These are phyloP conservation scores for Myotis lucifugus DNA, from an alignment of 2,113 vertebrate species.

Conservation along the genomic window DNA sequence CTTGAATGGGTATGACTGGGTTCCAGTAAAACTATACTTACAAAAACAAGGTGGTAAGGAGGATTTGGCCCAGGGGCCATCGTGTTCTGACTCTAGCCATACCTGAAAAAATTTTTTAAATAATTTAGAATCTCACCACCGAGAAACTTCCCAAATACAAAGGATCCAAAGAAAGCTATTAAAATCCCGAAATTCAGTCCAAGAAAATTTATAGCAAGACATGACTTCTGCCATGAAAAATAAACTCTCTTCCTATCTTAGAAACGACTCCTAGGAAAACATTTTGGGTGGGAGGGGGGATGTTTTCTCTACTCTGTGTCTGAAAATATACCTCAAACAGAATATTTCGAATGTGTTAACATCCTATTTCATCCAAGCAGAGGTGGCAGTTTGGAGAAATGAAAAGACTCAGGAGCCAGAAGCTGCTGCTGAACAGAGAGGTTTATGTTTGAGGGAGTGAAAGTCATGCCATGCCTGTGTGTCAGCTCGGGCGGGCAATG, in stretches of 20 bases:
- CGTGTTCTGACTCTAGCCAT: background rate
- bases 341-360: slow-evolving; percentile 36
- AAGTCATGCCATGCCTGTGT: background rate
- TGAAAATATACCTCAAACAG: slow-evolving; percentile 45
- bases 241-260: slow-evolving; percentile 33
- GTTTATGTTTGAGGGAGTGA: slow-evolving; percentile 35
- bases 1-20: background rate
- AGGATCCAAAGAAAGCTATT: background rate
- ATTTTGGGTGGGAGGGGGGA: background rate
- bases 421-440: slow-evolving; percentile 51
- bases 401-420: background rate
- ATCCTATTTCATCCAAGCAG: slow-evolving; percentile 27
- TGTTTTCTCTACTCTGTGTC: slow-evolving; percentile 24
- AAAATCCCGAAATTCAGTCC: slow-evolving; percentile 9
- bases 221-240: slow-evolving; percentile 22
- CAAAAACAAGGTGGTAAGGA: background rate
- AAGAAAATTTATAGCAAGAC: slow-evolving; percentile 23
- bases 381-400: slow-evolving; percentile 17
- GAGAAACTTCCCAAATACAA: slow-evolving; percentile 25
- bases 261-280: slow-evolving; percentile 50
- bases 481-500: background rate
- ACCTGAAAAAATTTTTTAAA: background rate
- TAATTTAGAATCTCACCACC: slow-evolving; percentile 4
- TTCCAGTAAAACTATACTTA: slow-evolving; percentile 64
- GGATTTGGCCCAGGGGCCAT: background rate